These are phyloP conservation scores for Karalla daura DNA, from an alignment of 2,797 vertebrate genomes.

Conservation along the genomic window DNA sequence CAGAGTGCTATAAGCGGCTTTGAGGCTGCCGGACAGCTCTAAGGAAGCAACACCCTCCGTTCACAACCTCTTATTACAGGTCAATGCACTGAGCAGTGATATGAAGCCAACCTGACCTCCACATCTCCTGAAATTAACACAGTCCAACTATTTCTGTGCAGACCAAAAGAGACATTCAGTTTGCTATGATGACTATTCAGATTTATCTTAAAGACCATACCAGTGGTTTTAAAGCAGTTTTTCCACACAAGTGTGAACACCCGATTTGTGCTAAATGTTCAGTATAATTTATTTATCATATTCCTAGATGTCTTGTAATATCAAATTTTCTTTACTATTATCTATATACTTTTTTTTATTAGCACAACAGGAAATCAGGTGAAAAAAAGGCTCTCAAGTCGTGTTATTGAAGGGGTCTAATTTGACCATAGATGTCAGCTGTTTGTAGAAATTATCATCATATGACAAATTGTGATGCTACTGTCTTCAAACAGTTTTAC, in stretches of 20 bases:
- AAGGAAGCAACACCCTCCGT: constrained; percentile 5
- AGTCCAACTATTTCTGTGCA: not conserved
- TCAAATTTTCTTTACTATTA: too few relatives aligned
- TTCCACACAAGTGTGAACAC: not conserved
- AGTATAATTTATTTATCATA: too few relatives aligned
- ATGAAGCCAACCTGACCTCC: not conserved
- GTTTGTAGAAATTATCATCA: not conserved
- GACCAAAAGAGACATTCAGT: not conserved
- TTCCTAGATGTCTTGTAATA: too few relatives aligned
- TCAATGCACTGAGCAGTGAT: not conserved
- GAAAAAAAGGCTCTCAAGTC: too few relatives aligned
- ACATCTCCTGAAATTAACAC: not conserved
- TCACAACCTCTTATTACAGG: not conserved
- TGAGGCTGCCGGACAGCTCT: constrained; percentile 15
- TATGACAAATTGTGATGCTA: not conserved
- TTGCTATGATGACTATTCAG: not conserved
- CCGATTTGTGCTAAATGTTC: not conserved
- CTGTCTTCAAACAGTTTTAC: not conserved
- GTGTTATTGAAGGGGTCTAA: too few relatives aligned
- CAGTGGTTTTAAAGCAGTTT: not conserved
- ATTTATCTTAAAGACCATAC: not conserved
- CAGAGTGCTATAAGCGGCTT: constrained; percentile 52
- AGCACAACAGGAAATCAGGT: too few relatives aligned
- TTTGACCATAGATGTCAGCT: too few relatives aligned
- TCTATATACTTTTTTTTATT: too few relatives aligned